A percentile compares a stretch with the other conserved stretches of the same genome.
These are phyloP conservation scores for Lasioglossum vierecki DNA, from an alignment of 2,888 invertebrate genomes.

Conservation along the genomic window DNA sequence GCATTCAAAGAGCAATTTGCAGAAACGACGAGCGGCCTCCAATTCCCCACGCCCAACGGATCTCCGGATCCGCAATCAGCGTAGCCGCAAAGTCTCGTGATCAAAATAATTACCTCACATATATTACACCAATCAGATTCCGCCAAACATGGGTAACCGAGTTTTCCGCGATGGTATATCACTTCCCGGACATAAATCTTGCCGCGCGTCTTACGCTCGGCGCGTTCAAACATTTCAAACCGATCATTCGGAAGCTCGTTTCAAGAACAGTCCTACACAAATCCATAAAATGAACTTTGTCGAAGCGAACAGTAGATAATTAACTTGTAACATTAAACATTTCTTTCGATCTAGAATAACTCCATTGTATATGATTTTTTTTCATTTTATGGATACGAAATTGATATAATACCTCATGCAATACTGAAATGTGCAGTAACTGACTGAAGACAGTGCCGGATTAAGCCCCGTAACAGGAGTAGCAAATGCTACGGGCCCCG, in stretches of 20 bases:
- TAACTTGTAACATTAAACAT: no score
- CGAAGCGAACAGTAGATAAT: no score
- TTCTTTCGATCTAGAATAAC: no score
- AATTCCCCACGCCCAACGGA: conserved; percentile 60
- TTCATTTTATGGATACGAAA: no score
- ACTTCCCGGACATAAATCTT: conserved; percentile 1
- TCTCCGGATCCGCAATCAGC: conserved; percentile 38
- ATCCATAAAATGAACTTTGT: no score
- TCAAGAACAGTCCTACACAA: background rate
- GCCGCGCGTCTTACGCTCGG: background rate
- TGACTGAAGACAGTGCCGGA: no score
- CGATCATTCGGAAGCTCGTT: background rate
- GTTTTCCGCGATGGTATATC: conserved; percentile 44
- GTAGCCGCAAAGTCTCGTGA: conserved; percentile 33
- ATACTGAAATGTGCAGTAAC: no score
- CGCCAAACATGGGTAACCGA: conserved; percentile 42
- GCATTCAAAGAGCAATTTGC: conserved; percentile 64
- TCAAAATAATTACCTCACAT: conserved; percentile 65
- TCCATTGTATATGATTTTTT: no score
- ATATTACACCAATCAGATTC: conserved; percentile 54
- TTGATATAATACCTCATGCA: no score
- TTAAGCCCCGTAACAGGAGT: no score
- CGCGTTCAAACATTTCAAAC: background rate
- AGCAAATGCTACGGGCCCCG: no score
- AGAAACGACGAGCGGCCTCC: conserved; percentile 60